Percentiles rank a stretch among this genome's conserved stretches.
phyloP scores from a whole-genome alignment of 2,888 invertebrate species.

The Gortyna flavago region DNA sequence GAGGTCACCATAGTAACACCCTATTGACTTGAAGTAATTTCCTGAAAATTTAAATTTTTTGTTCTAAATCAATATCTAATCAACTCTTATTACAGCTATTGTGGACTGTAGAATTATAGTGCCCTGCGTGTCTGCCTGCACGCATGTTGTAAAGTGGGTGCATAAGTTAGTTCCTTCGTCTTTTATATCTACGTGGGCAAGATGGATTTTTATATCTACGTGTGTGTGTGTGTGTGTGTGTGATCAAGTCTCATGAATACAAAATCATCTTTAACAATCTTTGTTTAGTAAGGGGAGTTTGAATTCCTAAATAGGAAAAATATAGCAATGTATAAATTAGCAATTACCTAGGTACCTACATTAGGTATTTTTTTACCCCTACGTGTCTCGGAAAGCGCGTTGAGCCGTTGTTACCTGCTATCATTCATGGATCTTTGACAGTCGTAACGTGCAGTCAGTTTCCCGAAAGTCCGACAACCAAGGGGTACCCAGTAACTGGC shows the following conservation, averaged over 20 bases:
- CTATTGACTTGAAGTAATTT: slow-evolving; percentile 11
- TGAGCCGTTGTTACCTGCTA: too few species aligned
- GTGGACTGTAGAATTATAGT: slow-evolving; percentile 50
- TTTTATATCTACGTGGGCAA: slow-evolving; percentile 5
- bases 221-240: background rate
- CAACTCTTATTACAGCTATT: slow-evolving; percentile 47
- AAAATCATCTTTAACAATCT: slow-evolving; percentile 16
- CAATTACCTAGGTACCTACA: too few species aligned
- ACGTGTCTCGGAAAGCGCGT: too few species aligned
- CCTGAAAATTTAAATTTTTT: slow-evolving; percentile 42
- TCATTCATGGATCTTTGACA: too few species aligned
- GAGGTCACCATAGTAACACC: slow-evolving; percentile 12
- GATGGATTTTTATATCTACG: background rate
- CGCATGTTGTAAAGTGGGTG: slow-evolving; percentile 58
- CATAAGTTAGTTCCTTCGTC: slow-evolving; percentile 51
- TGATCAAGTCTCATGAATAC: slow-evolving; percentile 29
- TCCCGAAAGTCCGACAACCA: too few species aligned
- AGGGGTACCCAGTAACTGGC: too few species aligned
- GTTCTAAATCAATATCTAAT: slow-evolving; percentile 48
- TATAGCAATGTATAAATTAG: too few species aligned
- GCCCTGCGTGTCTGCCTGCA: slow-evolving; percentile 44
- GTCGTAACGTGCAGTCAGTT: too few species aligned
- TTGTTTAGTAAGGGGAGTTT: slow-evolving; percentile 6
- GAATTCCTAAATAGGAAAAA: background rate
- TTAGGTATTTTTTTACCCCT: too few species aligned